Conservation (phyloP, 2,888 invertebrate species). For the Eupithecia subumbrata region DNA sequence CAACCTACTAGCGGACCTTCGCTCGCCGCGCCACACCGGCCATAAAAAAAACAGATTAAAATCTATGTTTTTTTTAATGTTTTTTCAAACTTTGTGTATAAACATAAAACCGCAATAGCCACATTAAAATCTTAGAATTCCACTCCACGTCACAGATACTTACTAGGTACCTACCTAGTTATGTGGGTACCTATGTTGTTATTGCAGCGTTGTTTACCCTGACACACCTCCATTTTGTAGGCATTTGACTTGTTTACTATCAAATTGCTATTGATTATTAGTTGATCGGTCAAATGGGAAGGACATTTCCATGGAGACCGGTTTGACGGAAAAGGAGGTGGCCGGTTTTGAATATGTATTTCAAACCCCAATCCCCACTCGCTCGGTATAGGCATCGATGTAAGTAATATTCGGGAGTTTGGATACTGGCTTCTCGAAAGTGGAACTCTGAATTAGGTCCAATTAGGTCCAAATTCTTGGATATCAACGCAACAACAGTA, state of each 20-base stretch:
- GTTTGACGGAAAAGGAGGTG: not conserved
- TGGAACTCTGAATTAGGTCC: too few species aligned
- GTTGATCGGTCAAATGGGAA: not conserved
- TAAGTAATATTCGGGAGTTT: too few species aligned
- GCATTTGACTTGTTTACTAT: constrained; percentile 7
- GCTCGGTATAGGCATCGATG: too few species aligned
- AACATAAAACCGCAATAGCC: not conserved
- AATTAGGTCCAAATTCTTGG: too few species aligned
- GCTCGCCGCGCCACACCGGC: too few species aligned
- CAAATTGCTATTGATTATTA: not conserved
- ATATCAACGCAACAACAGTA: too few species aligned
- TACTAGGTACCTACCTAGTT: not conserved
- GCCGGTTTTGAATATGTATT: not conserved
- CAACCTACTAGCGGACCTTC: too few species aligned
- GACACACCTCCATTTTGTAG: constrained; percentile 10
- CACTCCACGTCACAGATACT: not conserved
- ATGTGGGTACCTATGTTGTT: not conserved
- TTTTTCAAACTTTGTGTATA: not conserved
- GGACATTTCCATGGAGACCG: not conserved
- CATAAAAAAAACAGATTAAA: not conserved
- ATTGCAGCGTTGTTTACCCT: constrained; percentile 15
- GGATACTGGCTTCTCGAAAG: too few species aligned
- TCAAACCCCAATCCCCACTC: too few species aligned
- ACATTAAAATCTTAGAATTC: constrained; percentile 1
- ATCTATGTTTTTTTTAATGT: not conserved